Evolutionary conservation across 2,113 vertebrate genomes (phyloP).

Genomic region (Colaptes auratus): DNA sequence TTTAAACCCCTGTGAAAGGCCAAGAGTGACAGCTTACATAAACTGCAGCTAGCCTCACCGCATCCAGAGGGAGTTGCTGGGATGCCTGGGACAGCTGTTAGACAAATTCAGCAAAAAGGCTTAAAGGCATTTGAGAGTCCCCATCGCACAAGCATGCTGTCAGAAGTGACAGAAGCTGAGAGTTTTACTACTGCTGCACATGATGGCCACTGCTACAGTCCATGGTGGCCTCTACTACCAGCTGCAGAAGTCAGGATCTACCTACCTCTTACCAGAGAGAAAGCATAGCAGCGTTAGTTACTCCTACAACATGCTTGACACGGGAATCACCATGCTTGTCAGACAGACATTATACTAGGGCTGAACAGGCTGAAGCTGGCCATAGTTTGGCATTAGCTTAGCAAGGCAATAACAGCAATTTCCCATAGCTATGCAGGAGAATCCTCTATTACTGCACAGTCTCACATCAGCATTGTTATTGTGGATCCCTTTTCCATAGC

Average conservation of each 20-base stretch:
- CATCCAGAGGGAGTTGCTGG: not conserved
- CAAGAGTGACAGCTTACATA: fast-evolving
- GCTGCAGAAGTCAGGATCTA: not conserved
- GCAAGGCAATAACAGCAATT: not conserved
- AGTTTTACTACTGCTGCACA: not conserved
- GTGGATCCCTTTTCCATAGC: not conserved
- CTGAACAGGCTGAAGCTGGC: not conserved
- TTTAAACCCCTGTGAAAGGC: not conserved
- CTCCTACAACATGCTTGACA: not conserved
- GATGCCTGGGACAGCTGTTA: fast-evolving
- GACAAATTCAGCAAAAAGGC: not conserved
- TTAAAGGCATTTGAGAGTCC: not conserved
- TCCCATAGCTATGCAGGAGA: not conserved
- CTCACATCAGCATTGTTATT: fast-evolving
- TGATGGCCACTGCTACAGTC: not conserved
- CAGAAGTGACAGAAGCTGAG: not conserved
- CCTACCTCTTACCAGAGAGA: not conserved
- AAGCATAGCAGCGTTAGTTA: fast-evolving
- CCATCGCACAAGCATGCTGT: fast-evolving
- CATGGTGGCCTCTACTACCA: fast-evolving
- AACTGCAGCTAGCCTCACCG: fast-evolving
- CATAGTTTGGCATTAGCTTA: not conserved
- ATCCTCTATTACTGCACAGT: not conserved
- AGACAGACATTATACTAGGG: too few species aligned
- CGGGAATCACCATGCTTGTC: not conserved